Conservation (phyloP, 2,113 vertebrate species). For the Rhabdornis inornatus region DNA sequence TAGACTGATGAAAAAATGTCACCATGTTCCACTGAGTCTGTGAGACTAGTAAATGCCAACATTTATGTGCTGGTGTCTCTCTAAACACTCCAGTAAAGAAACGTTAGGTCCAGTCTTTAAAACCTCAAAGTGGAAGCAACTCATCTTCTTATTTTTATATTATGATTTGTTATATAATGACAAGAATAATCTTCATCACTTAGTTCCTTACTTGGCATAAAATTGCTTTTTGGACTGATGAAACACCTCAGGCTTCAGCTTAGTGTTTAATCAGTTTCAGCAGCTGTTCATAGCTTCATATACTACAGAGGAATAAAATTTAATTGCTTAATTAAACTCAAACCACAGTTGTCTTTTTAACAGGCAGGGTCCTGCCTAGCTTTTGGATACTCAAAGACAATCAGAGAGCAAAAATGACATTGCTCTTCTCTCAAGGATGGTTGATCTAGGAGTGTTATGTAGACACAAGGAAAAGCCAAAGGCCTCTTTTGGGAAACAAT, state of each 20-base stretch:
- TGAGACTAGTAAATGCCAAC: neutral
- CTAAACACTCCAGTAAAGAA: neutral
- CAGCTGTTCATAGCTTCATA: conserved; percentile 50
- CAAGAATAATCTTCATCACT: neutral
- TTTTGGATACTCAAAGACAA: neutral
- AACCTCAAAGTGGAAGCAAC: neutral
- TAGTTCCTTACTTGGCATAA: neutral
- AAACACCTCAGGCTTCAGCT: neutral
- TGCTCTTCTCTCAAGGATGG: neutral
- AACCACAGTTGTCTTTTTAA: conserved; percentile 19
- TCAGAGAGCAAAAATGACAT: neutral
- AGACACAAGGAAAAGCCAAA: neutral
- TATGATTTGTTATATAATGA: neutral
- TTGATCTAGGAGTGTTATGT: neutral
- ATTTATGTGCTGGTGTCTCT: neutral
- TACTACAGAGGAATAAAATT: conserved; percentile 18
- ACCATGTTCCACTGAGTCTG: neutral
- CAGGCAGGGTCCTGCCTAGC: neutral
- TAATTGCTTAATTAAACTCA: conserved; percentile 60
- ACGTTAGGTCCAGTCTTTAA: neutral
- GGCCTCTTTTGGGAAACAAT: neutral
- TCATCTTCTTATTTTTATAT: neutral
- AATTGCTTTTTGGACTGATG: conserved; percentile 26
- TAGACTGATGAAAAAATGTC: neutral
- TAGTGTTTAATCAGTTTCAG: conserved; percentile 37